A percentile compares a stretch with the other conserved stretches of the same genome.
Conservation (phyloP, 2,888 invertebrate species). For the Macroteleia sp. region DNA sequence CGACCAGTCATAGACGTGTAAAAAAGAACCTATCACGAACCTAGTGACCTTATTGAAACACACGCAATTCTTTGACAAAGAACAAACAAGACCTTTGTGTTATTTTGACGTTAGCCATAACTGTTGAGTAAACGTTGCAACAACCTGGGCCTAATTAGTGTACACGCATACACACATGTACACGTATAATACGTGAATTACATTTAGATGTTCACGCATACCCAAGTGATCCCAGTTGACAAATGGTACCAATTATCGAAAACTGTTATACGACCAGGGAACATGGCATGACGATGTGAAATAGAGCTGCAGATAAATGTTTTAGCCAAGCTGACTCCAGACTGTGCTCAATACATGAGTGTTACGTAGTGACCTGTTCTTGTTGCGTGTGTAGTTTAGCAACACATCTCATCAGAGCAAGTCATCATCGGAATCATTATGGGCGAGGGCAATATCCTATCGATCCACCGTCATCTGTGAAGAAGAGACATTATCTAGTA, state of each 20-base stretch:
- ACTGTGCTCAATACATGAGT: slow-evolving; percentile 42
- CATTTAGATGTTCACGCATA: neutral
- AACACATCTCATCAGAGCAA: slow-evolving; percentile 50
- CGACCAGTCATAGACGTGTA: slow-evolving; percentile 61
- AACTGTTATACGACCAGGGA: slow-evolving; percentile 39
- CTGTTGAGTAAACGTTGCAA: slow-evolving; percentile 37
- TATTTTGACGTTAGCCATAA: slow-evolving; percentile 35
- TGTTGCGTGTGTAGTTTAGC: slow-evolving; percentile 54
- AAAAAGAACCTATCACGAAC: slow-evolving; percentile 32
- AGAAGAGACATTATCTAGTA: too few species aligned
- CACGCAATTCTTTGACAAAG: slow-evolving; percentile 48
- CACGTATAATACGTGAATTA: slow-evolving; percentile 7
- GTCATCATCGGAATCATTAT: slow-evolving; percentile 43
- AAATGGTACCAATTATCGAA: slow-evolving; percentile 50
- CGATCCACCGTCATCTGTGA: too few species aligned
- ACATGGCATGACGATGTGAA: too few species aligned
- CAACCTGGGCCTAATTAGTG: slow-evolving; percentile 24
- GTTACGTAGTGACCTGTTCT: slow-evolving; percentile 55
- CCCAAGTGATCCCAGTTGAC: slow-evolving; percentile 39
- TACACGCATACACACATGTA: slow-evolving; percentile 29
- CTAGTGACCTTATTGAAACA: slow-evolving; percentile 49
- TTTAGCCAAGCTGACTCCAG: slow-evolving; percentile 51
- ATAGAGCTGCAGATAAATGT: slow-evolving; percentile 58
- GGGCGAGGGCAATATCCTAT: too few species aligned
- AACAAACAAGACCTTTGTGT: slow-evolving; percentile 53